Evolutionary conservation across 2,797 vertebrate genomes (phyloP), one percentile per base, ranked within the genome.

Genomic region (Tenualosa ilisha): DNA sequence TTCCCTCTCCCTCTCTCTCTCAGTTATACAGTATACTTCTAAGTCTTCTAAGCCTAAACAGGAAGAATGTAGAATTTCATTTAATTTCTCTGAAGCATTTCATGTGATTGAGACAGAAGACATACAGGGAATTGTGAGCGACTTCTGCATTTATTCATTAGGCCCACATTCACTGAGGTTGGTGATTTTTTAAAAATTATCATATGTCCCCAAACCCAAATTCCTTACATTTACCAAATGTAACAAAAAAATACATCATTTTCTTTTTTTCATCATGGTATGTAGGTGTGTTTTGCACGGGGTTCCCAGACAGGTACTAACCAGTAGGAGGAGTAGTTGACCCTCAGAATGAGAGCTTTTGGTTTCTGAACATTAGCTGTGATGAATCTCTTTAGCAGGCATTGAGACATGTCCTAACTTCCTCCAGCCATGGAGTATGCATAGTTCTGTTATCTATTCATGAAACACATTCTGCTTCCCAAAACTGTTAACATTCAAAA

Each of bases 311-410:
- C 37, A 79, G 20, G 37, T 13, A 37, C 63, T 20, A 79, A 79
- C 72, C 72, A 79, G 37, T 79, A 79, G 72, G 72, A 79, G 72
- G 40, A 46, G 40, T 79, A n/a, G 37, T 79, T 75, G 72, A 1
- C 20, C 72, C 40, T 79, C 17, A 46, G 40, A 79, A 46, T 17
- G 20, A 15, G 17, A 46, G 72, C 7, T 43, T 17, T 72, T 72
- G 31, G 26, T 37, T 37, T 15, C n/a, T 65, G 11, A 26, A 8
- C 22, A 13, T 43, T 0, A 79, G 17, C 72, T 79, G 5, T 72
- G 26, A 6, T 56, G 6, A 37, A 43, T 79, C 37, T 79, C 40
- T 15, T 79, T 15, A 9, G 0, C 68, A 49, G 4, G 50, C 31
- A 72, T 1, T 72, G 2, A 72, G 15, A 13, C 65, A 40, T 40